Conservation (phyloP, 2,113 vertebrate species). For the Seriola aureovittata region DNA sequence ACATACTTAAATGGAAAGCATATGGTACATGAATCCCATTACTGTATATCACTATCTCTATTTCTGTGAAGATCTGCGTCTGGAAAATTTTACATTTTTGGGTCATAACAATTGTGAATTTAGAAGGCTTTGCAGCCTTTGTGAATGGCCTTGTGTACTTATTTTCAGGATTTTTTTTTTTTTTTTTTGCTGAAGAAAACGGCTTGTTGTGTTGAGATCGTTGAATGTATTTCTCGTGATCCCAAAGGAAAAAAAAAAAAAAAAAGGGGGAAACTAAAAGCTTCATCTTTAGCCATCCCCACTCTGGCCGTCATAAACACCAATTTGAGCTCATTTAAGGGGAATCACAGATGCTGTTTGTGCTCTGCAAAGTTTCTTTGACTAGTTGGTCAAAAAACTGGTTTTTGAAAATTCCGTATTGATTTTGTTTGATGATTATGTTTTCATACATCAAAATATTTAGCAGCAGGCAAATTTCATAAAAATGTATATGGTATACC, state of each 20-base stretch:
- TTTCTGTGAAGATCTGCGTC: no score
- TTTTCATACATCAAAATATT: no score
- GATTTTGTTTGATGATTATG: background rate
- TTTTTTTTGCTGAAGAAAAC: background rate
- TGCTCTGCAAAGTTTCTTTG: background rate
- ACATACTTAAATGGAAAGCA: background rate
- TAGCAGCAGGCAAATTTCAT: no score
- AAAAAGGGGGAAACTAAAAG: no score
- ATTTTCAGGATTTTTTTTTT: background rate
- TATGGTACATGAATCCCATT: background rate
- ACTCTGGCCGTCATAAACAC: background rate
- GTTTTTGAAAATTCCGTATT: background rate
- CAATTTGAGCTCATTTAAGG: no score
- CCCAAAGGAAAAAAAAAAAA: no score
- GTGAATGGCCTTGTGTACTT: background rate
- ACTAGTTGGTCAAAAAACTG: no score
- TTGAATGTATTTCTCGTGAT: background rate
- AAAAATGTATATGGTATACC: no score
- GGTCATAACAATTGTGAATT: background rate
- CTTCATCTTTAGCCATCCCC: background rate
- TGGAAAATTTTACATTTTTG: background rate
- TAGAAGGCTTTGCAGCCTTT: background rate
- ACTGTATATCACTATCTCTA: background rate
- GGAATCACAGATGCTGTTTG: background rate
- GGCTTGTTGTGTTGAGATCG: background rate